Evolutionary conservation across 2,888 invertebrate species (phyloP).

Genomic region (Nomada lathburiana): DNA sequence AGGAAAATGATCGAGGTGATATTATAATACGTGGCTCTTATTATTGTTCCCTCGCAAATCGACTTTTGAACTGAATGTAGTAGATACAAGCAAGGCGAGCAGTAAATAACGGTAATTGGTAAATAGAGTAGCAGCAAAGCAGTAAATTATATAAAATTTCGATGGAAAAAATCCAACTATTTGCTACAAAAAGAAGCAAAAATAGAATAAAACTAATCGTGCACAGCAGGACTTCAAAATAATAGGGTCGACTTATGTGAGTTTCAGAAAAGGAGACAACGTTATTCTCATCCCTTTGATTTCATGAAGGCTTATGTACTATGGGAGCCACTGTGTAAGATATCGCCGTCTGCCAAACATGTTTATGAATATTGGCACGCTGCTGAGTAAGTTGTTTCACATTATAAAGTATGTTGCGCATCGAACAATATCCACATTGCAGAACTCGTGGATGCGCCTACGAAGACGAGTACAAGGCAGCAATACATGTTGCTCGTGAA

Average conservation of each 20-base stretch:
- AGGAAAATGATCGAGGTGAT: too few relatives aligned
- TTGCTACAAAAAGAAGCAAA: too few relatives aligned
- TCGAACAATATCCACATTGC: constrained; percentile 7
- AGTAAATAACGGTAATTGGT: too few relatives aligned
- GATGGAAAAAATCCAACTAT: too few relatives aligned
- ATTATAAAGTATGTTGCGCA: constrained; percentile 15
- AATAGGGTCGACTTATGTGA: constrained; percentile 3
- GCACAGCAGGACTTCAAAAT: constrained; percentile 3
- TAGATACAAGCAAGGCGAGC: too few relatives aligned
- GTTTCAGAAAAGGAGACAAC: constrained; percentile 4
- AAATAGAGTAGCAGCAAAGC: too few relatives aligned
- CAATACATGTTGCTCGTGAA: constrained; percentile 59
- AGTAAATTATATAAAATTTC: too few relatives aligned
- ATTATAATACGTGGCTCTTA: too few relatives aligned
- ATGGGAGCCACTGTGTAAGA: constrained; percentile 62
- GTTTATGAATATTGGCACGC: constrained; percentile 80
- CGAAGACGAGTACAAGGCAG: constrained; percentile 51
- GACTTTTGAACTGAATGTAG: too few relatives aligned
- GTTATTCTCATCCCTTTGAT: constrained; percentile 11
- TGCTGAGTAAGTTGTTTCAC: constrained; percentile 60
- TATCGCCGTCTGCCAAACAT: constrained; percentile 66
- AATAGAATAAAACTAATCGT: background rate
- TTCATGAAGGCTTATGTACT: constrained; percentile 64
- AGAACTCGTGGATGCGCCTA: constrained; percentile 12
- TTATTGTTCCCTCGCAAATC: too few relatives aligned